Evolutionary conservation across 2,888 invertebrate species (phyloP), one percentile per base, ranked within the genome.

Genomic region (Pocota personata): DNA sequence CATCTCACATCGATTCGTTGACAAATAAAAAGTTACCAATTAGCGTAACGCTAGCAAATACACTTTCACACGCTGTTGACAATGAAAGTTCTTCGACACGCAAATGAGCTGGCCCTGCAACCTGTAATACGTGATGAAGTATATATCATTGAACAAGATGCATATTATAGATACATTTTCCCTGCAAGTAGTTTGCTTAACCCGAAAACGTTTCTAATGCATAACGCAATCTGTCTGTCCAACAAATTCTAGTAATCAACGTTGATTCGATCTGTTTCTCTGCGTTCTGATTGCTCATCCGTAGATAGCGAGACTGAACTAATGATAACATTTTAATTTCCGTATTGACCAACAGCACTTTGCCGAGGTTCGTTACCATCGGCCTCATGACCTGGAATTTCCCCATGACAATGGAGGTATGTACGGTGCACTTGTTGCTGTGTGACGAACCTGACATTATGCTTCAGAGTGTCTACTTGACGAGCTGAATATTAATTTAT

Each of bases 1-100:
- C 37, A 40, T 62, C 73, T 57, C 12, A 60, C 10, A 30, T 16
- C 16, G 73, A 69, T 75, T 50, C 48, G 80, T 75, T 80, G 64
- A 75, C 80, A 84, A 80, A 84, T 75, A 84, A 84, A 80, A 67
- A 80, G 64, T 27, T 14, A 75, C 57, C 80, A 80, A 75, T 84
- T 84, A 84, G 80, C 84, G 48, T 55, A 37, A 46, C 57, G 75
- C 57, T 62, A 43, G 35, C 55, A 84, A 75, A 69, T 57, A 84
- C 64, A 80, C 84, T 84, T 84, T 84, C 84, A 71, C 75, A 67
- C 43, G 40, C 5, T 84, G 27, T 84, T 79, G 79, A 83, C 83
- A 83, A 83, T 83, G 83, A 83, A 83, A 83, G 83, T 83, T 72
- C 40, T 55, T 8, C 24, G 48, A 37, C 43, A 35, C 21, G 43